Percentiles rank a stretch among this genome's conserved stretches.
phyloP scores from a whole-genome alignment of 2,797 vertebrate species.

The Sebastes umbrosus region DNA sequence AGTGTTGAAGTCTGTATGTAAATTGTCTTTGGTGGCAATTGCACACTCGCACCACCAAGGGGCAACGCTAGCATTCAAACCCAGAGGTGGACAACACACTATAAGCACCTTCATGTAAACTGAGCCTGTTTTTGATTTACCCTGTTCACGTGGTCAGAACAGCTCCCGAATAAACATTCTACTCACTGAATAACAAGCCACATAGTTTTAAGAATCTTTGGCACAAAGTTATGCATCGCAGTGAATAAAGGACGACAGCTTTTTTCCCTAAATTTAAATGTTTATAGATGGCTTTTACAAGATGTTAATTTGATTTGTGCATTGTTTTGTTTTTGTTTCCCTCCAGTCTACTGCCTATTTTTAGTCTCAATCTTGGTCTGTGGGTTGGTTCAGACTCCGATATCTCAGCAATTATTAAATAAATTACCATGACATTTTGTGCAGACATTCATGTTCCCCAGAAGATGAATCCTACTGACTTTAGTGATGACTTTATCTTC shows the following conservation, averaged over 20 bases:
- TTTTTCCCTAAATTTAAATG: background rate
- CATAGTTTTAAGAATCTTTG: conserved; percentile 8
- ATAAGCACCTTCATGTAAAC: background rate
- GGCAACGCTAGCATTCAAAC: conserved; percentile 13
- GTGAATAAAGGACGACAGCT: background rate
- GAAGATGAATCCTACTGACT: background rate
- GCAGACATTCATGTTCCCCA: background rate
- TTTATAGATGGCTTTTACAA: background rate
- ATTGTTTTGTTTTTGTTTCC: background rate
- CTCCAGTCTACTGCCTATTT: background rate
- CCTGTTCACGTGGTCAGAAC: conserved; percentile 13
- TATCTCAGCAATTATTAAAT: background rate
- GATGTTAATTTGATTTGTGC: background rate
- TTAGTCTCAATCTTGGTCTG: background rate
- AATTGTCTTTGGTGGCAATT: background rate
- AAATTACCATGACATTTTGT: background rate
- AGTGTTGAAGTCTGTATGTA: background rate
- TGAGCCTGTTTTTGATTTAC: conserved; percentile 39
- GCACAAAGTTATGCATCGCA: background rate
- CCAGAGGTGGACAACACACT: background rate
- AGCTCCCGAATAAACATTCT: conserved; percentile 20
- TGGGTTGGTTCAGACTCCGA: background rate
- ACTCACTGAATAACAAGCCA: background rate
- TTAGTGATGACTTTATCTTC: background rate
- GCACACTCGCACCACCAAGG: conserved; percentile 17